phyloP scores from a whole-genome alignment of 1,140 invertebrate species.

The Drosophila murphyi region DNA sequence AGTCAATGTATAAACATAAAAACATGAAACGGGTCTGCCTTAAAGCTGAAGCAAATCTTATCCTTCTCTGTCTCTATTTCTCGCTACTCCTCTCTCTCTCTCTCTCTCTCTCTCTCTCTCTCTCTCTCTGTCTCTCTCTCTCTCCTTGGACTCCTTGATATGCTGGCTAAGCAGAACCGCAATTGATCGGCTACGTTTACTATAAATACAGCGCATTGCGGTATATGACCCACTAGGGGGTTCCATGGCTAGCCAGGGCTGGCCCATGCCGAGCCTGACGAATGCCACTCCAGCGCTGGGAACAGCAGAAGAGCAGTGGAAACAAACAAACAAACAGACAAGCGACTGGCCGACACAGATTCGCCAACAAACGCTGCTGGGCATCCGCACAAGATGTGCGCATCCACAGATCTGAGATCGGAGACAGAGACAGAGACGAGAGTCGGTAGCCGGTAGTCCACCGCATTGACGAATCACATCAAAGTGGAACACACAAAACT shows the following conservation, averaged over 20 bases:
- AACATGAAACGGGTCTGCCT: too few species aligned
- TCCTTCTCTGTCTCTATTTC: background rate
- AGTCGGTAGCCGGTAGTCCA: slow-evolving; percentile 80
- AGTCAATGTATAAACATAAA: too few species aligned
- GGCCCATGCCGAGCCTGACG: slow-evolving; percentile 35
- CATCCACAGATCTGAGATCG: slow-evolving; percentile 12
- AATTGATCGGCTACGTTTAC: slow-evolving; percentile 76
- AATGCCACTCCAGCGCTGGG: slow-evolving; percentile 34
- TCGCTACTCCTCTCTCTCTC: background rate
- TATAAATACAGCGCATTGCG: slow-evolving; percentile 72
- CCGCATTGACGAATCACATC: slow-evolving; percentile 83
- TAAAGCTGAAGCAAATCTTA: too few species aligned
- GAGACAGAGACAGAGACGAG: slow-evolving; percentile 2
- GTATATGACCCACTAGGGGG: slow-evolving; percentile 46
- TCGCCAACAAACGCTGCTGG: slow-evolving; percentile 81
- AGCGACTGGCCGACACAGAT: slow-evolving; percentile 48
- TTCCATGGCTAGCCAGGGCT: background rate
- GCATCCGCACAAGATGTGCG: slow-evolving; percentile 50
- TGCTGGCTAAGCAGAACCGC: slow-evolving; percentile 23
- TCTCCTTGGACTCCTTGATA: slow-evolving; percentile 1
- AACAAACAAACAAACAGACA: slow-evolving; percentile 30
- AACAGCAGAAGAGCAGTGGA: slow-evolving; percentile 25
- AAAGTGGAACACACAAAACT: slow-evolving; percentile 79
- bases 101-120: background rate
- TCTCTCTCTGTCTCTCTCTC: background rate